A percentile compares a stretch with the other conserved stretches of the same genome.
Evolutionary conservation across 2,888 invertebrate species (phyloP).

Genomic region (Branchipolynoe longqiensis): DNA sequence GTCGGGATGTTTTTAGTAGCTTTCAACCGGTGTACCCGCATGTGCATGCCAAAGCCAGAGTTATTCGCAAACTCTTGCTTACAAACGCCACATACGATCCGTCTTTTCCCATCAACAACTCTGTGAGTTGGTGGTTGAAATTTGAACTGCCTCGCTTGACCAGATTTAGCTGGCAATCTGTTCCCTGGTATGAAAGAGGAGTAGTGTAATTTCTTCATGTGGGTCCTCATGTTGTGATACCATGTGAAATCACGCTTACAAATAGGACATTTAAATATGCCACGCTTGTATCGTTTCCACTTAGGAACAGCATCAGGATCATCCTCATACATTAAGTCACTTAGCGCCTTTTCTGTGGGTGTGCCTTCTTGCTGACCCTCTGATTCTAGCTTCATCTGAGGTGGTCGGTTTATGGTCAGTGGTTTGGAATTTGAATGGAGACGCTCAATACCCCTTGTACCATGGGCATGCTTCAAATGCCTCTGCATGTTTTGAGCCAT

Average conservation of each 20-base stretch:
- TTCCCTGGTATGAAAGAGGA: neutral
- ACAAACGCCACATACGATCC: neutral
- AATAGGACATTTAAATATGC: neutral
- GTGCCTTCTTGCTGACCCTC: neutral
- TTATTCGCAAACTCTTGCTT: neutral
- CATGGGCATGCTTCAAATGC: slow-evolving; percentile 7
- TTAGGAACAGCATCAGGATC: neutral
- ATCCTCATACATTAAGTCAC: too few relatives aligned
- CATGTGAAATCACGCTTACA: neutral
- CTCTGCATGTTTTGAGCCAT: neutral
- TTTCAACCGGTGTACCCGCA: neutral
- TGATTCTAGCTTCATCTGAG: neutral
- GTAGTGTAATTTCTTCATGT: neutral
- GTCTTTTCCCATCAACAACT: neutral
- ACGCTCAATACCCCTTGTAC: neutral
- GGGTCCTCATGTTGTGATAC: slow-evolving; percentile 5
- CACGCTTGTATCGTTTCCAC: neutral
- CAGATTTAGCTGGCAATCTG: too few relatives aligned
- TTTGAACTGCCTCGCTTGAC: too few relatives aligned
- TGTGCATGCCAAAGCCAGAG: neutral
- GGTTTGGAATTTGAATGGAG: neutral
- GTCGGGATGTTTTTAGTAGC: neutral
- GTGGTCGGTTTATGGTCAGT: neutral
- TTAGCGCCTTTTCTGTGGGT: neutral
- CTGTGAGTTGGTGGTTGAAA: neutral